Percentiles rank a stretch among this genome's conserved stretches.
Conservation (phyloP, 2,888 invertebrate species). For the Oxycera nigricornis region DNA sequence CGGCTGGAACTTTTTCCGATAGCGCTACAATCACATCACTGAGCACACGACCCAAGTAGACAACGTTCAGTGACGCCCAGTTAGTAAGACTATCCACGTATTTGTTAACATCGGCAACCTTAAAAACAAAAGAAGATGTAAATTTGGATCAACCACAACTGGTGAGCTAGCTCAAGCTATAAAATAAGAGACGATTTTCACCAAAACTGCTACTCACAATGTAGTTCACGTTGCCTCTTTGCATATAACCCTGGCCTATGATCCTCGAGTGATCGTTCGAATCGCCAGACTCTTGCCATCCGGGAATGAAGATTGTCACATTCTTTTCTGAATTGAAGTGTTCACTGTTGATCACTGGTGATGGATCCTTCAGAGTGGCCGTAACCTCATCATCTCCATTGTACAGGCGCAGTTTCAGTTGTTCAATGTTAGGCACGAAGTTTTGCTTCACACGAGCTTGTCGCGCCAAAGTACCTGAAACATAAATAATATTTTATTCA, state of each 20-base stretch:
- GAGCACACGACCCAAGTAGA: constrained; percentile 40
- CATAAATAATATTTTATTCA: neutral
- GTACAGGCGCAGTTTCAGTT: neutral
- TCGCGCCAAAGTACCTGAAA: neutral
- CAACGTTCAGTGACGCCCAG: constrained; percentile 47
- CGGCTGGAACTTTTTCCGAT: neutral
- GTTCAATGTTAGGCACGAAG: neutral
- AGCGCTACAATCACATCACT: constrained; percentile 32
- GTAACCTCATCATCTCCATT: neutral
- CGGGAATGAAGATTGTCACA: constrained; percentile 13
- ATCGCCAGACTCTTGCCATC: neutral
- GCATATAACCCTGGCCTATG: neutral
- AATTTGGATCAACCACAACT: neutral
- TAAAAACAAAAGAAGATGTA: too few species aligned
- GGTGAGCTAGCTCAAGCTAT: too few species aligned
- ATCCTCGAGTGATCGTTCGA: neutral
- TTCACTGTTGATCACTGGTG: neutral
- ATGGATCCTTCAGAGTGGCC: neutral
- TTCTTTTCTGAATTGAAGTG: neutral
- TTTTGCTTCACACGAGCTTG: neutral
- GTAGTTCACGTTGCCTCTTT: neutral
- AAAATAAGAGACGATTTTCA: too few species aligned
- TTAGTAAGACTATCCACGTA: constrained; percentile 45
- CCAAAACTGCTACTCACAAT: too few species aligned
- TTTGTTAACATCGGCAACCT: constrained; percentile 41